Evolutionary conservation across 2,888 invertebrate species (phyloP).

Genomic region (Chymomyza procnemis): DNA sequence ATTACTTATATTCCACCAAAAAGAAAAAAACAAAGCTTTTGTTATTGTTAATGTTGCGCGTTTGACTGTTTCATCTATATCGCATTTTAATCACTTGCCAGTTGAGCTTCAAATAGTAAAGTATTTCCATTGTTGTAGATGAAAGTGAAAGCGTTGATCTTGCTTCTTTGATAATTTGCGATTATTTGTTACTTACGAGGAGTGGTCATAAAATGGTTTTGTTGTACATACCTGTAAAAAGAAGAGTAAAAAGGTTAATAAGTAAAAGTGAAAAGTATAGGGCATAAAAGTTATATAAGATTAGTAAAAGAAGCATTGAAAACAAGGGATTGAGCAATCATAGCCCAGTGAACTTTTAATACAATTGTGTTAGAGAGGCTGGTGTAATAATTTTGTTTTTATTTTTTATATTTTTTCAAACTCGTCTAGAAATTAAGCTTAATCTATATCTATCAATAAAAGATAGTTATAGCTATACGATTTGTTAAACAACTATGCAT

Average conservation of each 20-base stretch:
- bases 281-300: not conserved
- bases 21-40: not conserved
- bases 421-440: no score
- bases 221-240: slow-evolving; percentile 52
- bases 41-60: not conserved
- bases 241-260: slow-evolving; percentile 4
- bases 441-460: no score
- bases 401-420: no score
- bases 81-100: slow-evolving; percentile 35
- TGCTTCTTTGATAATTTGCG: not conserved
- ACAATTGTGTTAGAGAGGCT: no score
- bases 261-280: not conserved
- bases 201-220: not conserved
- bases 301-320: no score
- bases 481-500: no score
- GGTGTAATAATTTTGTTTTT: no score
- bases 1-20: not conserved
- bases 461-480: no score
- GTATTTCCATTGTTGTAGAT: not conserved
- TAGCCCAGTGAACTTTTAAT: no score
- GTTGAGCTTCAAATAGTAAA: slow-evolving; percentile 9
- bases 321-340: no score
- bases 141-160: slow-evolving; percentile 44
- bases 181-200: slow-evolving; percentile 30
- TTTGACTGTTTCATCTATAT: slow-evolving; percentile 9